Conservation (phyloP, 1,140 invertebrate genomes). For the Drosophila elegans region DNA sequence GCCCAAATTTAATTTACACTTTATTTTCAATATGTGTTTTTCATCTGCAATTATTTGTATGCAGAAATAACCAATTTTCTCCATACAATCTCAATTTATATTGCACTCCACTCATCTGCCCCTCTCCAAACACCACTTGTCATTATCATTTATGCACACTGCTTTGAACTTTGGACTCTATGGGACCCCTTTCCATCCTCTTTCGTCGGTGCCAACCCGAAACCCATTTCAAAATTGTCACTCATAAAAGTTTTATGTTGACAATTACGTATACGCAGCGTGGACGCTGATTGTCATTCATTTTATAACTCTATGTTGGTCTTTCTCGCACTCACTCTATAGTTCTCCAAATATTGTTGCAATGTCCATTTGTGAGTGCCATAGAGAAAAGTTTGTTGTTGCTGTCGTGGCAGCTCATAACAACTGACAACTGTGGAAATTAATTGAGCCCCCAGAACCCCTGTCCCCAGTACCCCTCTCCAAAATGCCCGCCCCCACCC, state of each 20-base stretch:
- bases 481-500: slow-evolving; percentile 22
- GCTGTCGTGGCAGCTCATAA: slow-evolving; percentile 48
- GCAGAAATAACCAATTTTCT: slow-evolving; percentile 4
- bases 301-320: slow-evolving; percentile 20
- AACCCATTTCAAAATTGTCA: slow-evolving; percentile 72
- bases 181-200: slow-evolving; percentile 13
- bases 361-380: slow-evolving; percentile 66
- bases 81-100: slow-evolving; percentile 1
- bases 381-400: slow-evolving; percentile 58
- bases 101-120: neutral
- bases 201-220: slow-evolving; percentile 15
- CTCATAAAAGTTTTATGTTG: slow-evolving; percentile 73
- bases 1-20: neutral
- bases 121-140: slow-evolving; percentile 13
- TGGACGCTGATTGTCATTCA: slow-evolving; percentile 64
- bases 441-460: slow-evolving; percentile 47
- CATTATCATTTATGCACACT: slow-evolving; percentile 60
- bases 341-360: slow-evolving; percentile 45
- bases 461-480: neutral
- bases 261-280: slow-evolving; percentile 77
- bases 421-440: slow-evolving; percentile 79
- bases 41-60: neutral
- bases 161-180: slow-evolving; percentile 34
- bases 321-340: neutral
- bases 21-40: neutral